Evolutionary conservation across 2,888 invertebrate species (phyloP), one percentile per base, ranked within the genome.

Genomic region (Halictus ligatus): DNA sequence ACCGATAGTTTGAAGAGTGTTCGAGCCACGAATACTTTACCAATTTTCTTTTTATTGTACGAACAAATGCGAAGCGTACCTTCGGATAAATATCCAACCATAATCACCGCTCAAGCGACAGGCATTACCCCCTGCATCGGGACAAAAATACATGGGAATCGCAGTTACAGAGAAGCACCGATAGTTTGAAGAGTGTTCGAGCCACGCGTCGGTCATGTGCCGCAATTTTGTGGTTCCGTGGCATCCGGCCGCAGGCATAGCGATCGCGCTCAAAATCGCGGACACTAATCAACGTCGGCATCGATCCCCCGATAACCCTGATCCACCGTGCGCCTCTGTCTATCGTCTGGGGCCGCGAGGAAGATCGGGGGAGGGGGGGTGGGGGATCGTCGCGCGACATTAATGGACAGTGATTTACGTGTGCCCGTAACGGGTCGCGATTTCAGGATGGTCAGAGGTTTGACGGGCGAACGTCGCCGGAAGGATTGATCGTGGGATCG

Each of bases 401-500:
- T 81, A 85, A 86, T 21, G 67, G 72, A 67, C 67, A 40, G 69
- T 86, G 85, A 91, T 90, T 89, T 86, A 92, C 89, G 89, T 85
- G 90, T 85, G 90, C 81, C 46, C 86, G 80, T 91, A 92, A 92
- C 90, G 88, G 88, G 83, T 48, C 78, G 81, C 79, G 87, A 91
- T 91, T 88, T 81, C 75, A 78, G 81, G 80, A 86, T 81, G 86
- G 80, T 18, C 83, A 76, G 60, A 64, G 80, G 81, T 89, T 87
- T 89, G 91, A 91, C 89, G 88, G 80, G 78, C 75, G 89, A 89
- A 90, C 90, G 91, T 89, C 87, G 76, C 88, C 71, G 78, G 43
- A 78, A 89, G 89, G 91, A 93, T 93, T 91, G 93, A 93, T 93
- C 89, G 91, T 71, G 80, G 82, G 85, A 90, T 93, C 89, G 93